Evolutionary conservation across 2,113 vertebrate species (phyloP).

Genomic region (Melanotaenia duboulayi): DNA sequence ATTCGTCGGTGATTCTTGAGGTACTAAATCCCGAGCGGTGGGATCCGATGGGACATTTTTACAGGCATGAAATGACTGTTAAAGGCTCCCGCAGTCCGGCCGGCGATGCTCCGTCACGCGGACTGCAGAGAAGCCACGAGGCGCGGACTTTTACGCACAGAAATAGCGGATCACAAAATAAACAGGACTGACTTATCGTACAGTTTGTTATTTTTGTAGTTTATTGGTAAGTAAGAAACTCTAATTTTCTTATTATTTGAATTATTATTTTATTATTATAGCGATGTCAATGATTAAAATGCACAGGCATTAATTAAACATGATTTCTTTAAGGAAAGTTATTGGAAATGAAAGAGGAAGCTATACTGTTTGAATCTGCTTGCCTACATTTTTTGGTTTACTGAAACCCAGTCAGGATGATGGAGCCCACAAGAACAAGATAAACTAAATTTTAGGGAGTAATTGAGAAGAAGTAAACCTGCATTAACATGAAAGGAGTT

Average conservation of each 20-base stretch:
- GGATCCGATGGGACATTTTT: constrained; percentile 65
- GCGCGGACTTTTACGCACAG: constrained; percentile 63
- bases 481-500: constrained; percentile 64
- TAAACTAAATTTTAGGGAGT: constrained; percentile 32
- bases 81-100: constrained; percentile 60
- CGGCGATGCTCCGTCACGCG: constrained; percentile 46
- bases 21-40: constrained; percentile 59
- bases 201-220: constrained; percentile 22
- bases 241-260: not conserved
- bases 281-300: constrained; percentile 19
- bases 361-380: constrained; percentile 25
- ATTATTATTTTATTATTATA: not conserved
- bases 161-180: constrained; percentile 25
- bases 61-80: constrained; percentile 70
- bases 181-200: not conserved
- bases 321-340: constrained; percentile 1
- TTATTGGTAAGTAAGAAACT: constrained; percentile 61
- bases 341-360: constrained; percentile 13
- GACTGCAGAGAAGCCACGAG: constrained; percentile 23
- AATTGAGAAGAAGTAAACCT: constrained; percentile 36
- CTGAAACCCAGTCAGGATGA: constrained; percentile 32
- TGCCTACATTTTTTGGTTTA: constrained; percentile 31
- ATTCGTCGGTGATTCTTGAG: constrained; percentile 62
- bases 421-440: constrained; percentile 24
- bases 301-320: not conserved